Base-by-base conservation (phyloP, 1,140 invertebrate genomes). In the Chlorops oryzae region DNA sequence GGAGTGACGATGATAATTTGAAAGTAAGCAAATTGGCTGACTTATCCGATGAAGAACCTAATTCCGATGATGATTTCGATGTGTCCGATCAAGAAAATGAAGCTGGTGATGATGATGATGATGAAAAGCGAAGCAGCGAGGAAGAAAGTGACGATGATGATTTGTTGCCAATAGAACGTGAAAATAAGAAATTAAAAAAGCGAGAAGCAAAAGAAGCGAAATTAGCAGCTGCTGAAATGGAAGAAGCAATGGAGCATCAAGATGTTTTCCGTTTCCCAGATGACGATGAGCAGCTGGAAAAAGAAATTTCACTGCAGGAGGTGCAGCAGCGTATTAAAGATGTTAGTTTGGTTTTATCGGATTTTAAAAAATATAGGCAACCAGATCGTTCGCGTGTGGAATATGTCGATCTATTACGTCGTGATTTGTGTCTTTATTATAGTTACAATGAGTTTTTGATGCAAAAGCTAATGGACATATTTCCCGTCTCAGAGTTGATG, bases 381-480 rank as follows among this genome's bases (percentile, higher is more conserved):
- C 70, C 79, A 21, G 83, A 82, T 23, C 86, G 84, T 61, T 81
- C 83, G 22, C 77, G 93, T 39, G 75, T 78, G 40, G 93, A 98
- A 51, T 98, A 98, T 65, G 72, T 88, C 1, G 77, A 83, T 1
- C 74, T 93, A 7, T 75, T 98, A 18, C 77, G 79, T 41, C 81
- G 81, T 56, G 95, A 99, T 77, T 76, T 98, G 12, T 97, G 93
- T 63, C 77, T 80, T n/a, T 98, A 96, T 73, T 98, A 97, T 74
- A 92, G 88, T 64, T 99, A 99, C 63, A 99, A 99, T 77, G 82
- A 88, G 51, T 99, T 91, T 73, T 73, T 99, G 10, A 98, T 99
- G 88, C 85, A 88, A 58, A 87, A 87, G 71, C 75, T 99, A 5
- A 90, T 98, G 82, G 83, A 97, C 63, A 78, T 99, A 51, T 99